Evolutionary conservation across 2,113 vertebrate species (phyloP).

Genomic region (Lampris incognitus): DNA sequence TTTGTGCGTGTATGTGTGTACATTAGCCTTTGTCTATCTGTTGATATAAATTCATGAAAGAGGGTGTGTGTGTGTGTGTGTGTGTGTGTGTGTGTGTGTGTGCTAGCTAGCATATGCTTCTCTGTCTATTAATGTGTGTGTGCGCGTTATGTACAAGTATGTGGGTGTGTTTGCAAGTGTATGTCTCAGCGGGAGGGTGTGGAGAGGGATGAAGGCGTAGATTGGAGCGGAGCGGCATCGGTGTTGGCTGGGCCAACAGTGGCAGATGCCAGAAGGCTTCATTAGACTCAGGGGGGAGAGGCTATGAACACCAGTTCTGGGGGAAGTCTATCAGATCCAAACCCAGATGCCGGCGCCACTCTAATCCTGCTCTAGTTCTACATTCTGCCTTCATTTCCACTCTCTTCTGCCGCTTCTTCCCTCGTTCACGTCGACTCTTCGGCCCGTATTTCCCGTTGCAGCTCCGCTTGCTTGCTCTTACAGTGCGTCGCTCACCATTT

Average conservation of each 20-base stretch:
- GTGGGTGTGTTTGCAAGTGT: constrained; percentile 34
- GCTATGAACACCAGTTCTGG: constrained; percentile 63
- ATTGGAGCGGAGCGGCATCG: constrained; percentile 51
- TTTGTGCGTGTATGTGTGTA: constrained; percentile 41
- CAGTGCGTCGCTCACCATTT: constrained; percentile 6
- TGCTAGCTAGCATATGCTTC: neutral
- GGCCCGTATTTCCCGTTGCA: constrained; percentile 41
- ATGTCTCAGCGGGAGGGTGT: constrained; percentile 47
- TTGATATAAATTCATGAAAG: too few species aligned
- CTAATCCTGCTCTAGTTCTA: constrained; percentile 57
- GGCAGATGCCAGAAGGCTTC: constrained; percentile 77
- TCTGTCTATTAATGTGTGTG: constrained; percentile 26
- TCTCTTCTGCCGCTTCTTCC: constrained; percentile 33
- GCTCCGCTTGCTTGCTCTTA: constrained; percentile 31
- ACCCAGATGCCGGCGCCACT: constrained; percentile 73
- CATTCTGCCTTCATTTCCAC: constrained; percentile 8
- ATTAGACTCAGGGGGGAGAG: constrained; percentile 71
- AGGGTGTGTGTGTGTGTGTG: constrained; percentile 17
- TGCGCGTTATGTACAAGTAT: neutral
- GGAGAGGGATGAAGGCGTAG: constrained; percentile 59
- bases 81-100: constrained; percentile 35
- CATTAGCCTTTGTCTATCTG: too few species aligned
- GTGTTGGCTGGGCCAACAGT: constrained; percentile 63
- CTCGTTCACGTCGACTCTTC: constrained; percentile 27
- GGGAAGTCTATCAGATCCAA: constrained; percentile 74